phyloP scores from a whole-genome alignment of 2,888 invertebrate species.

The Idaea biselata region DNA sequence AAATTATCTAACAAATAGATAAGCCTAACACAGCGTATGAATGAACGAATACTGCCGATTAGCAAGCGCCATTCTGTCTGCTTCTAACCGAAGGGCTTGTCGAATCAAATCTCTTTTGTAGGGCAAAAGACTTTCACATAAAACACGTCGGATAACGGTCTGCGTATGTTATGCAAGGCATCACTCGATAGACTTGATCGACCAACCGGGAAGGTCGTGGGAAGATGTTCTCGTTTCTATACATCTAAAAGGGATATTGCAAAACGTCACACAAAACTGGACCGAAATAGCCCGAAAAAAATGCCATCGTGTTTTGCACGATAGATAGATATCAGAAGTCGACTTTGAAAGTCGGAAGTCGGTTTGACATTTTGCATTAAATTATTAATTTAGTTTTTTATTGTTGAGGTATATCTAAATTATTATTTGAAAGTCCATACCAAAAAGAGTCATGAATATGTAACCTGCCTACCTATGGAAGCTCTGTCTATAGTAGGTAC shows the following conservation, averaged over 20 bases:
- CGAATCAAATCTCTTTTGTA: background rate
- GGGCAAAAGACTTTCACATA: conserved; percentile 14
- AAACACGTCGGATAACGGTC: conserved; percentile 40
- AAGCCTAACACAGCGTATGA: background rate
- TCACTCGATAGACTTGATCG: conserved; percentile 35
- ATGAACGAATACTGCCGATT: background rate
- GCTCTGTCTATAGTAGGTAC: too few species aligned
- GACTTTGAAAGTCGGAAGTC: too few species aligned
- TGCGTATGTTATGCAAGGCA: conserved; percentile 27
- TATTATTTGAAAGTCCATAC: too few species aligned
- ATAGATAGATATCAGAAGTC: background rate
- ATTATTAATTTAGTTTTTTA: too few species aligned
- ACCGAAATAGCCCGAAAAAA: background rate
- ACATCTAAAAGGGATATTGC: background rate
- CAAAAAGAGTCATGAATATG: too few species aligned
- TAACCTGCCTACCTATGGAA: too few species aligned
- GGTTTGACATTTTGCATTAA: too few species aligned
- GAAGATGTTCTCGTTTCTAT: conserved; percentile 27
- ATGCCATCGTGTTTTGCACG: background rate
- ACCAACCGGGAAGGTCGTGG: conserved; percentile 47
- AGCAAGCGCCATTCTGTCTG: background rate
- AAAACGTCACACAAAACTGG: background rate
- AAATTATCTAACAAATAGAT: background rate
- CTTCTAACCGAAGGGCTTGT: background rate
- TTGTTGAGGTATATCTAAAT: too few species aligned